Conservation (phyloP, 2,113 vertebrate species). For the Gadus chalcogrammus region DNA sequence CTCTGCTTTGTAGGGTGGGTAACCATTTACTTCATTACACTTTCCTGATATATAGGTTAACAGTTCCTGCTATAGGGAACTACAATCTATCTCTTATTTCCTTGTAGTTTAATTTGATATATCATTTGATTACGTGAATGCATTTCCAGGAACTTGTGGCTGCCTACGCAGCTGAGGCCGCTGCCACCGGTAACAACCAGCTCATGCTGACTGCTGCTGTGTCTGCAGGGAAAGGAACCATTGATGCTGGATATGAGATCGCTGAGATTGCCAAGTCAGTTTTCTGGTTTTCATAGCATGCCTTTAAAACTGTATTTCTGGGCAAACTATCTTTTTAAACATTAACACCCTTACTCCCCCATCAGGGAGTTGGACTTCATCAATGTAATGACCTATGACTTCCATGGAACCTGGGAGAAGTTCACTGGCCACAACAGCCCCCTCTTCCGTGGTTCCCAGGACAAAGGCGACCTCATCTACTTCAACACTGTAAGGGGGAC, state of each 20-base stretch:
- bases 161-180: conserved; percentile 71
- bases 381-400: conserved; percentile 83
- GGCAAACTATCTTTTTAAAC: no score
- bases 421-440: conserved; percentile 82
- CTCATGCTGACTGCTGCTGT: conserved; percentile 80
- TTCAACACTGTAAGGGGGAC: not conserved
- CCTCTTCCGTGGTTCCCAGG: conserved; percentile 62
- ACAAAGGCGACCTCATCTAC: not conserved
- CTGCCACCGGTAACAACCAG: conserved; percentile 45
- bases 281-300: no score
- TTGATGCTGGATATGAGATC: conserved; percentile 78
- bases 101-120: no score
- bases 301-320: no score
- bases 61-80: no score
- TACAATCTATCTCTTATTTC: no score
- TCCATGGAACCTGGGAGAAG: conserved; percentile 77
- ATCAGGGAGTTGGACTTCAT: conserved; percentile 76
- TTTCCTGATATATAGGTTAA: no score
- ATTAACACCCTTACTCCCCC: no score
- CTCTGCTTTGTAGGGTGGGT: conserved; percentile 72
- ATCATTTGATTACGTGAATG: no score
- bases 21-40: no score
- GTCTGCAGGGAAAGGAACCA: conserved; percentile 63
- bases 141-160: conserved; percentile 71
- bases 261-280: conserved; percentile 72